Conservation (phyloP, 2,888 invertebrate species). For the Nipponacmea schrenckii region DNA sequence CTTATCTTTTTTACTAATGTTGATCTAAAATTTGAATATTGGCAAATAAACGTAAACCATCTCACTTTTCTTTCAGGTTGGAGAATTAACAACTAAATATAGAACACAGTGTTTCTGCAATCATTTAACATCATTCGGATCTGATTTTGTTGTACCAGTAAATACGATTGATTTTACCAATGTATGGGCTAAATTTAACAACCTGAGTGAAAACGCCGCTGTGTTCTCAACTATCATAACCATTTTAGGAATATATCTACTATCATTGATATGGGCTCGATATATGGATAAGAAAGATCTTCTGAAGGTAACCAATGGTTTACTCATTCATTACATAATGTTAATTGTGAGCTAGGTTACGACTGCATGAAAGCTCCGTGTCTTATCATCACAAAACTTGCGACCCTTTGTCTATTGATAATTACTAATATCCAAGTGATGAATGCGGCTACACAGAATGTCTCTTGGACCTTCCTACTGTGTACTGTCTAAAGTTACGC, state of each 20-base stretch:
- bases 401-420: too few species aligned
- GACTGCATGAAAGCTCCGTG: too few species aligned
- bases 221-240: slow-evolving; percentile 65
- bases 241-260: slow-evolving; percentile 60
- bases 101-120: slow-evolving; percentile 62
- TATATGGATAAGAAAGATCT: slow-evolving; percentile 65
- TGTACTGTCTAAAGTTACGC: too few species aligned
- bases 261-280: slow-evolving; percentile 61
- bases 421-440: too few species aligned
- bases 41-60: too few species aligned
- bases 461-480: too few species aligned
- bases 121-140: slow-evolving; percentile 67
- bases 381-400: too few species aligned
- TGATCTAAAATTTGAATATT: too few species aligned
- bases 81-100: slow-evolving; percentile 54
- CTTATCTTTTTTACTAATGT: too few species aligned
- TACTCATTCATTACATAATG: too few species aligned
- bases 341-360: too few species aligned
- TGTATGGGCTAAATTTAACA: slow-evolving; percentile 65
- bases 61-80: slow-evolving; percentile 46
- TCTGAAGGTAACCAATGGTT: slow-evolving; percentile 50
- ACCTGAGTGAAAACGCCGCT: slow-evolving; percentile 65
- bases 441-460: too few species aligned
- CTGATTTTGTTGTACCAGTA: slow-evolving; percentile 65
- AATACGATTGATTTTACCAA: slow-evolving; percentile 68